Percentiles rank a stretch among this genome's conserved stretches.
Conservation (phyloP, 2,888 invertebrate genomes). For the Molorchus minor region DNA sequence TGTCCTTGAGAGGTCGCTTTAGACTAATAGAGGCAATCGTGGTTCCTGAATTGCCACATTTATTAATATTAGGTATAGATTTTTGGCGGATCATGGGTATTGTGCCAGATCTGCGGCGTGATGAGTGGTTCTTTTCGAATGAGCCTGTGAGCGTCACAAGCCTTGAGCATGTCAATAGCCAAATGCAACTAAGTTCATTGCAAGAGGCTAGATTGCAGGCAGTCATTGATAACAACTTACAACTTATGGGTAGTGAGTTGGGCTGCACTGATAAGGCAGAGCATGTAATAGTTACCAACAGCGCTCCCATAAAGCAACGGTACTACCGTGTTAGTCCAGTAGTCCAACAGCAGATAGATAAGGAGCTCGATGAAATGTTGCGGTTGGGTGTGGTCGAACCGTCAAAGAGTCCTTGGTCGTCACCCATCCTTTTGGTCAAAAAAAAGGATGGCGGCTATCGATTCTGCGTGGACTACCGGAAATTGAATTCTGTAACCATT, state of each 20-base stretch:
- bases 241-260: background rate
- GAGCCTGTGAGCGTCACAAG: background rate
- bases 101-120: conserved; percentile 3
- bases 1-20: conserved; percentile 3
- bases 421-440: background rate
- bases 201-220: background rate
- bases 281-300: background rate
- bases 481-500: background rate
- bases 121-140: conserved; percentile 5
- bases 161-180: background rate
- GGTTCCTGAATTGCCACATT: conserved; percentile 14
- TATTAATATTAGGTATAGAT: conserved; percentile 21
- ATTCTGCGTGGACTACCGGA: conserved; percentile 8
- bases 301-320: background rate
- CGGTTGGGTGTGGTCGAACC: background rate
- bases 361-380: background rate
- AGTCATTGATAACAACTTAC: background rate
- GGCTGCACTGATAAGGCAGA: background rate
- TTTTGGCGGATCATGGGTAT: conserved; percentile 20
- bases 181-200: too few relatives aligned
- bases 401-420: background rate
- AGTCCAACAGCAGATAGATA: background rate
- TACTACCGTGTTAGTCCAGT: background rate
- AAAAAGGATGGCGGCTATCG: background rate
- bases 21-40: conserved; percentile 1